Evolutionary conservation across 2,888 invertebrate genomes (phyloP), one percentile per base, ranked within the genome.

Genomic region (Autographa pulchrina): DNA sequence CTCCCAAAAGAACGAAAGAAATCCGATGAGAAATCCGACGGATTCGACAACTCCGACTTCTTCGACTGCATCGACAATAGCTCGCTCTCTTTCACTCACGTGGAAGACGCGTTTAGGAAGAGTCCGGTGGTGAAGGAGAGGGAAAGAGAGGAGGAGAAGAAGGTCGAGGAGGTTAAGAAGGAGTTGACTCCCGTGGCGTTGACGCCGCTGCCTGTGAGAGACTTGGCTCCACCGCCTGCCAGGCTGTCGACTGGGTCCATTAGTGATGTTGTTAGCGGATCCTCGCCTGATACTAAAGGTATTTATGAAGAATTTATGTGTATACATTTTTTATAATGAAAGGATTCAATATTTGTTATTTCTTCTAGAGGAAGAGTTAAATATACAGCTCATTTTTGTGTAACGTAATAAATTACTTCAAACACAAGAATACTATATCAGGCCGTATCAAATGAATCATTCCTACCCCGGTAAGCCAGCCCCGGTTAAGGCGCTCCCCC

Each of bases 251-350:
- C 97, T 0, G 97, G 96, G 0, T 97, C 97, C 11, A 92, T 97
- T 14, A 97, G 97, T 70, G 97, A 97, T 80, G 96, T 96, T 0
- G 93, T 96, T 2, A 97, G 97, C 82, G 97, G 96, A 0, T 97
- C 97, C 48, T 97, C 97, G 0, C 97, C 97, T 0, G 97, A 97
- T 85, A 95, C 96, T 48, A 97, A 96, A 90, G 96, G 96, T 89
- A 77, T 66, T 70, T 74, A n/a, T 52, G 11, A 11, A 32, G 3
- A 32, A 7, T 32, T 32, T 32, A 7, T 32, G 32, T 32, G 32
- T 25, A 2, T 25, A 2, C 25, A 25, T 35, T 35, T 35, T 35
- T 35, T 5, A 35, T 35, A 35, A 35, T 8, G 7, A 35, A 35
- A 6, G 0, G 2, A 35, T 8, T 35, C 6, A 8, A 35, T 35